Evolutionary conservation across 2,113 vertebrate genomes (phyloP).

Genomic region (Apistogramma diplotaenia): DNA sequence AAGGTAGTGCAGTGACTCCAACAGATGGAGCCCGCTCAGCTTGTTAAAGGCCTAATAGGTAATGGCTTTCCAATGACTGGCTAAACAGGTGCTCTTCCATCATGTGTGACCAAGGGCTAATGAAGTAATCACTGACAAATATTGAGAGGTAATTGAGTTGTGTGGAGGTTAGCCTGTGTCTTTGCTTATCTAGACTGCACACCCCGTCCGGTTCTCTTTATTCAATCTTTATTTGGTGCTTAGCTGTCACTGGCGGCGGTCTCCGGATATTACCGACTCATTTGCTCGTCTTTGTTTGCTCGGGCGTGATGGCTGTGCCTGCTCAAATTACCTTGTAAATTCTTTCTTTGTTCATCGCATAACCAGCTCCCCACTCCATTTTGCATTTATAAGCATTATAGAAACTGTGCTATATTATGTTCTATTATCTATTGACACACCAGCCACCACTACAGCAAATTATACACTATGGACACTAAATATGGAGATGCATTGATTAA

Average conservation of each 20-base stretch:
- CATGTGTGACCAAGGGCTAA: constrained; percentile 34
- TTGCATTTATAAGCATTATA: too few species aligned
- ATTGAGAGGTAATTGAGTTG: constrained; percentile 34
- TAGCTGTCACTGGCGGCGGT: background rate
- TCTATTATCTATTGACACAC: background rate
- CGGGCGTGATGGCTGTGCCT: rapidly evolving
- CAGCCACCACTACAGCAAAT: background rate
- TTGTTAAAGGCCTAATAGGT: constrained; percentile 44
- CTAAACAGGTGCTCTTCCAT: constrained; percentile 14
- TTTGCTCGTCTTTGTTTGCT: background rate
- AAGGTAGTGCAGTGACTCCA: background rate
- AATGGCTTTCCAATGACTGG: background rate
- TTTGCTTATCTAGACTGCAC: background rate
- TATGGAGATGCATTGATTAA: background rate
- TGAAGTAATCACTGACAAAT: constrained; percentile 42
- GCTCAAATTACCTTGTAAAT: background rate
- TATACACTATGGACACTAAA: background rate
- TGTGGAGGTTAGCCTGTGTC: background rate
- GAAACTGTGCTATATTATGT: background rate
- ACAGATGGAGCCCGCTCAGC: constrained; percentile 32
- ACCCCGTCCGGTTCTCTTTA: background rate
- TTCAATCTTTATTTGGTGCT: background rate
- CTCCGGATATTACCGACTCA: background rate
- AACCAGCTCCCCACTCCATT: too few species aligned
- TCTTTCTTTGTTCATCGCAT: background rate